phyloP scores from a whole-genome alignment of 2,888 invertebrate species.

The Caenorhabditis doughertyi region DNA sequence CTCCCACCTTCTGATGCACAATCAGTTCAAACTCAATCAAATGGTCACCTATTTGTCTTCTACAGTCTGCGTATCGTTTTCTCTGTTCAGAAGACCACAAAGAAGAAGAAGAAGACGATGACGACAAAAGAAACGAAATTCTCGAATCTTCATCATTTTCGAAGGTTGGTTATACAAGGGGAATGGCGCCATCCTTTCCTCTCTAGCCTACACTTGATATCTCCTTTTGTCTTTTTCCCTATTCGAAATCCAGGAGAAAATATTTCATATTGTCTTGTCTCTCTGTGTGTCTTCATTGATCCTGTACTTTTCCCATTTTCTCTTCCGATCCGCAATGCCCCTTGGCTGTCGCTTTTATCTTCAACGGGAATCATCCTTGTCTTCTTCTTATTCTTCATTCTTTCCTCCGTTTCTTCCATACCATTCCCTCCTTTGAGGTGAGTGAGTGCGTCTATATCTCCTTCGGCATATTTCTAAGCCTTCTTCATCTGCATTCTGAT shows the following conservation, averaged over 20 bases:
- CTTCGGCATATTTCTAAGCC: constrained; percentile 10
- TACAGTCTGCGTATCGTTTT: constrained; percentile 1
- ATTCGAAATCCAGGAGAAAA: constrained; percentile 1
- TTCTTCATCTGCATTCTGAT: neutral
- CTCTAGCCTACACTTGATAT: constrained; percentile 48
- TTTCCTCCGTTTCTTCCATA: constrained; percentile 26
- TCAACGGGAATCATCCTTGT: constrained; percentile 52
- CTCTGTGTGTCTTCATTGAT: constrained; percentile 41
- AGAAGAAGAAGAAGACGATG: constrained; percentile 1
- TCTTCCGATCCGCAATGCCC: constrained; percentile 49
- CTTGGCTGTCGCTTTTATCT: constrained; percentile 57
- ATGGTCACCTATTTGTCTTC: neutral
- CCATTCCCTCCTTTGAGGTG: constrained; percentile 25
- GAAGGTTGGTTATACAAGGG: constrained; percentile 12
- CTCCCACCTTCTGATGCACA: no score
- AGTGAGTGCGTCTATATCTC: constrained; percentile 12
- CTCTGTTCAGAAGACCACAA: neutral
- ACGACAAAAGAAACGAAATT: neutral
- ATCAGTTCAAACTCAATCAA: no score
- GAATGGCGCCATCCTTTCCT: constrained; percentile 16
- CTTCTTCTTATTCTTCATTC: no score
- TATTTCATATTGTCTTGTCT: no score
- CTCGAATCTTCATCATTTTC: constrained; percentile 22
- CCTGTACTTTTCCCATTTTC: neutral
- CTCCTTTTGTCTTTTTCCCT: constrained; percentile 6